A percentile compares a stretch with the other conserved stretches of the same genome.
phyloP scores from a whole-genome alignment of 1,140 invertebrate genomes.

The Agrypnia vestita region DNA sequence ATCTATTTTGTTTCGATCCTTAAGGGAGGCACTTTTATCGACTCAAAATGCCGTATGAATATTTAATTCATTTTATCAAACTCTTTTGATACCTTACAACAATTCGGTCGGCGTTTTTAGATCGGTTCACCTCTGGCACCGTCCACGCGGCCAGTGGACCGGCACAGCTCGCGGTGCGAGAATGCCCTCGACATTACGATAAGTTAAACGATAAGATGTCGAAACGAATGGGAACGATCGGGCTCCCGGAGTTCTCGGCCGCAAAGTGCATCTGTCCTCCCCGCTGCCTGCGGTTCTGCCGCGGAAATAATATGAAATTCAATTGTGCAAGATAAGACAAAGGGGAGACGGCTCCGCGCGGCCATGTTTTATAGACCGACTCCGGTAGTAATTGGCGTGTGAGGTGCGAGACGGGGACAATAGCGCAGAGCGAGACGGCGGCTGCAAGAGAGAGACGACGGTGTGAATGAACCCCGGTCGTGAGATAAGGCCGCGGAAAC shows the following conservation, averaged over 20 bases:
- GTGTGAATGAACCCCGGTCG: conserved; percentile 40
- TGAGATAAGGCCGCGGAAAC: conserved; percentile 33
- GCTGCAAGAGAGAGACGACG: conserved; percentile 19
- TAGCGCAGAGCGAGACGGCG: neutral
- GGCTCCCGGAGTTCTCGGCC: neutral
- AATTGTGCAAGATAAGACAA: conserved; percentile 46
- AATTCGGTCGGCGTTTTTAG: too few relatives aligned
- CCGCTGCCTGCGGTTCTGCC: neutral
- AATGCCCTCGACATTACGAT: neutral
- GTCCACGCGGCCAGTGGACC: too few relatives aligned
- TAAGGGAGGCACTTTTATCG: too few relatives aligned
- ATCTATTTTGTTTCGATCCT: too few relatives aligned
- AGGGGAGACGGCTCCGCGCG: conserved; percentile 7
- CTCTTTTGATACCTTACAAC: too few relatives aligned
- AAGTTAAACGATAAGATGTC: neutral
- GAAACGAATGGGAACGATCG: neutral
- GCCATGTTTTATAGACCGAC: conserved; percentile 27
- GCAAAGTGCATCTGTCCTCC: neutral
- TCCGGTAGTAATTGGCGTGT: conserved; percentile 38
- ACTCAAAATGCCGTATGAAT: too few relatives aligned
- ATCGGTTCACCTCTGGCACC: too few relatives aligned
- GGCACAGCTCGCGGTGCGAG: too few relatives aligned
- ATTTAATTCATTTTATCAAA: too few relatives aligned
- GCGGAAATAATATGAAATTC: conserved; percentile 39
- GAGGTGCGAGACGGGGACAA: conserved; percentile 29